Evolutionary conservation across 2,888 invertebrate genomes (phyloP).

Genomic region (Xestoiulus laeticollis): DNA sequence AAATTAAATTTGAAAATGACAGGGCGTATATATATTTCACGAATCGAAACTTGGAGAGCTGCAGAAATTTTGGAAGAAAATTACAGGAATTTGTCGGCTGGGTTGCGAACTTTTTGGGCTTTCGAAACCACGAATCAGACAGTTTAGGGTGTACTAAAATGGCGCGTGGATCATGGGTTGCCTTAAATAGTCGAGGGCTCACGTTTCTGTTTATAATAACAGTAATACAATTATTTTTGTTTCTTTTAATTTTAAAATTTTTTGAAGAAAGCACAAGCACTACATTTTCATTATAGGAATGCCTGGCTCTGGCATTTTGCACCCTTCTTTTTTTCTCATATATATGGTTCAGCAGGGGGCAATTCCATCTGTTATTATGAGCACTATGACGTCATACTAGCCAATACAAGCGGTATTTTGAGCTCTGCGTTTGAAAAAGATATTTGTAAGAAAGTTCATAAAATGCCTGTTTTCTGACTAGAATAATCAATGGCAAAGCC

Average conservation of each 20-base stretch:
- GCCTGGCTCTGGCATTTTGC: too few relatives aligned
- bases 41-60: not conserved
- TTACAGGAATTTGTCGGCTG: slow-evolving; percentile 11
- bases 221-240: not conserved
- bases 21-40: not conserved
- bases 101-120: not conserved
- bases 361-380: not conserved
- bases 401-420: too few relatives aligned
- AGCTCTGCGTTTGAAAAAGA: too few relatives aligned
- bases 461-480: too few relatives aligned
- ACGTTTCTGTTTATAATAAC: not conserved
- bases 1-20: slow-evolving; percentile 5
- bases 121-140: not conserved
- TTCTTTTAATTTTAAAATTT: not conserved
- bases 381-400: not conserved
- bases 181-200: not conserved
- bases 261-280: not conserved
- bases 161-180: slow-evolving; percentile 16
- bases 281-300: not conserved
- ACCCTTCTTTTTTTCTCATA: too few relatives aligned
- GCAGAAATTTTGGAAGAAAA: not conserved
- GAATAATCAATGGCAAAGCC: too few relatives aligned
- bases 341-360: not conserved
- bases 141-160: not conserved
- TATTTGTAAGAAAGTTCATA: too few relatives aligned